phyloP scores from a whole-genome alignment of 2,797 vertebrate species.

The Luscinia luscinia region DNA sequence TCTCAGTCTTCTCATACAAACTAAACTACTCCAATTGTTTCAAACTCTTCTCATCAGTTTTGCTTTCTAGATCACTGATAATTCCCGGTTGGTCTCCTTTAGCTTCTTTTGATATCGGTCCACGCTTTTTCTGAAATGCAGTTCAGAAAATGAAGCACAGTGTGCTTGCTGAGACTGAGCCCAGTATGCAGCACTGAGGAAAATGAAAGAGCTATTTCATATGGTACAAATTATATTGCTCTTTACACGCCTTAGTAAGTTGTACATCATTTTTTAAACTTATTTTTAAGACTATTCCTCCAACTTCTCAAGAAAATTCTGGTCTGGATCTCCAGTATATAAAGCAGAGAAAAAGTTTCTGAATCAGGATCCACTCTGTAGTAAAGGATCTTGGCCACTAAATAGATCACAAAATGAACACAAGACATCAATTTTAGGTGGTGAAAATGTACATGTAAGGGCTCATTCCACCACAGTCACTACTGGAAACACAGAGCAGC shows the following conservation, averaged over 20 bases:
- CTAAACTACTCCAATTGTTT: constrained; percentile 61
- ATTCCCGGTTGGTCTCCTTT: constrained; percentile 15
- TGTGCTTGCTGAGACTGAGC: constrained; percentile 44
- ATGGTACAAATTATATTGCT: neutral
- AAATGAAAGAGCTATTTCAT: constrained; percentile 51
- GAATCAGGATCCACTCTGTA: neutral
- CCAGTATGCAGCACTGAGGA: constrained; percentile 2
- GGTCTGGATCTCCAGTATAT: neutral
- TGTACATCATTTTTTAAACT: neutral
- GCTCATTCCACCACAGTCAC: fast-evolving
- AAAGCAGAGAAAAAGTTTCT: neutral
- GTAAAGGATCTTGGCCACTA: neutral
- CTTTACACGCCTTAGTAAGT: neutral
- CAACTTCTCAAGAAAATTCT: neutral
- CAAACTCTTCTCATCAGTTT: constrained; percentile 49
- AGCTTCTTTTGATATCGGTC: constrained; percentile 35
- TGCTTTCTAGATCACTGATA: constrained; percentile 48
- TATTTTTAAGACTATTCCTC: neutral
- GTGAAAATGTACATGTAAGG: neutral
- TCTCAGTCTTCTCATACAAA: constrained; percentile 49
- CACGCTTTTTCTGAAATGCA: neutral
- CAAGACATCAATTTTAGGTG: neutral
- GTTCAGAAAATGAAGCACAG: constrained; percentile 40
- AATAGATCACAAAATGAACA: neutral
- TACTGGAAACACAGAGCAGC: neutral